These are phyloP conservation scores for Pteronotus mesoamericanus DNA, from an alignment of 2,797 vertebrate species.

Conservation along the genomic window DNA sequence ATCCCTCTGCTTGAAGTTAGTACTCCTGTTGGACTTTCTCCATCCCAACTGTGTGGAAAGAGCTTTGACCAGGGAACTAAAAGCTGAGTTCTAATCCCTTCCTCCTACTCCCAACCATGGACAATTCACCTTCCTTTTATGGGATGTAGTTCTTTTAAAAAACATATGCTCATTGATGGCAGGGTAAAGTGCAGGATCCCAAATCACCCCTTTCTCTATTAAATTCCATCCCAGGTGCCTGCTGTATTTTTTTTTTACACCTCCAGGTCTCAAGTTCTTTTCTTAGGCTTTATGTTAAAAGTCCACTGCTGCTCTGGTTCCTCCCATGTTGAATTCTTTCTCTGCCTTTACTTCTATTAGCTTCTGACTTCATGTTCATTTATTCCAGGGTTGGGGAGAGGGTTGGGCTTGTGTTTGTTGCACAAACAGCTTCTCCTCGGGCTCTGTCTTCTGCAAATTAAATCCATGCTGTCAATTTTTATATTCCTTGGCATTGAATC, in stretches of 20 bases:
- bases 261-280: not conserved
- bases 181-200: not conserved
- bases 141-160: not conserved
- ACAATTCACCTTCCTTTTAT: not conserved
- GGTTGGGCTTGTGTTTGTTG: not conserved
- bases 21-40: not conserved
- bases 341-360: not conserved
- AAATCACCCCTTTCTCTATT: not conserved
- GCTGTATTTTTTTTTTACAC: not conserved
- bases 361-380: not conserved
- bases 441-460: slow-evolving; percentile 19
- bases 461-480: slow-evolving; percentile 25
- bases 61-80: not conserved
- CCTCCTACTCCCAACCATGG: not conserved
- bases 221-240: not conserved
- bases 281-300: not conserved
- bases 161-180: not conserved
- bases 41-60: not conserved
- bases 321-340: not conserved
- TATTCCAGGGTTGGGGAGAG: not conserved
- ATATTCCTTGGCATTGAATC: slow-evolving; percentile 28
- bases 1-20: not conserved
- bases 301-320: not conserved
- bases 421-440: not conserved
- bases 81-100: not conserved